Percentiles rank a stretch among this genome's conserved stretches.
Evolutionary conservation across 64 coral and sea anemone genomes (phyloP).

Genomic region (Stichodactyla helianthus): DNA sequence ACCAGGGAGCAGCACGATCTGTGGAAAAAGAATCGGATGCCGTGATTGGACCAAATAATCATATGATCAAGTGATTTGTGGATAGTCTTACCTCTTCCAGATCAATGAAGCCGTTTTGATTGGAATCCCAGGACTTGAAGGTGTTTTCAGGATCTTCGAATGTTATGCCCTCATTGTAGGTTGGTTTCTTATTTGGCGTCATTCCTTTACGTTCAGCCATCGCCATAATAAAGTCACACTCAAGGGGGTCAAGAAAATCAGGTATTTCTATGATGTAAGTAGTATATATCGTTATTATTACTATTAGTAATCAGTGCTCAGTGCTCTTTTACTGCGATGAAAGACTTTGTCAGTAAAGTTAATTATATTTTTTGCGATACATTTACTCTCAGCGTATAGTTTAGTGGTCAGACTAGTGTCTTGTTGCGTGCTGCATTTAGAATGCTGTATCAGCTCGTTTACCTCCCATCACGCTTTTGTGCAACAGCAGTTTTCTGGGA

Average conservation of each 20-base stretch:
- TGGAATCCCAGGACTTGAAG: constrained; percentile 68
- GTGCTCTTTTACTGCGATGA: too few relatives aligned
- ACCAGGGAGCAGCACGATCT: constrained; percentile 81
- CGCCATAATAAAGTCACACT: constrained; percentile 78
- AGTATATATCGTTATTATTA: not conserved
- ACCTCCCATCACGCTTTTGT: too few relatives aligned
- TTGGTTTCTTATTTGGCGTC: constrained; percentile 44
- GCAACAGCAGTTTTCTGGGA: too few relatives aligned
- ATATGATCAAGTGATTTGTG: too few relatives aligned
- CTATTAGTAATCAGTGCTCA: not conserved
- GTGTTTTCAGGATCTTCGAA: constrained; percentile 80
- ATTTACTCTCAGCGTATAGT: too few relatives aligned
- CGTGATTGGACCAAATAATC: not conserved
- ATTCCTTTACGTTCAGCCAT: constrained; percentile 78
- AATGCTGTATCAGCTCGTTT: too few relatives aligned
- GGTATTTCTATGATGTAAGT: constrained; percentile 57
- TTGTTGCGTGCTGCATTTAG: too few relatives aligned
- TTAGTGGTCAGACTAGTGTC: too few relatives aligned
- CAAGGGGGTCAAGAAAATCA: constrained; percentile 63
- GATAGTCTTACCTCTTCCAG: constrained; percentile 53
- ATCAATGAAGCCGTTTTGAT: constrained; percentile 67
- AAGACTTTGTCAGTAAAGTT: too few relatives aligned
- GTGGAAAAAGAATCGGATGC: not conserved
- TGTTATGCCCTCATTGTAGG: constrained; percentile 53
- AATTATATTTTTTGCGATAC: too few relatives aligned